phyloP scores from a whole-genome alignment of 2,797 vertebrate genomes.

The Xiphophorus birchmanni region DNA sequence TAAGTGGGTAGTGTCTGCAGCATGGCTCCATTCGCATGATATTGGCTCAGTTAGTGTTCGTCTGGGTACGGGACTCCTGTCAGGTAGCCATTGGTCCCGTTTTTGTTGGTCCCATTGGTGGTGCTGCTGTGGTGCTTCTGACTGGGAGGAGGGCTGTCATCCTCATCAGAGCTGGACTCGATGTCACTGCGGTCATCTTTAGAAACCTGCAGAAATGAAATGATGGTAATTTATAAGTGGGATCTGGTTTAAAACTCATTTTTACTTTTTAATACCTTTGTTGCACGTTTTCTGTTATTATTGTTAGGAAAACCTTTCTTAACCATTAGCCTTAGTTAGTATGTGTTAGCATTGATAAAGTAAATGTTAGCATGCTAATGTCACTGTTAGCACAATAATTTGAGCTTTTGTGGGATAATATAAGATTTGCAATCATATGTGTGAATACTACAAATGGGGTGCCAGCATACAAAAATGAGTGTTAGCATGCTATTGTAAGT shows the following conservation, averaged over 20 bases:
- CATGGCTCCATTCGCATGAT: slow-evolving; percentile 58
- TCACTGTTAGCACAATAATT: background rate
- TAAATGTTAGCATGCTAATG: background rate
- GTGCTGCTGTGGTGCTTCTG: slow-evolving; percentile 85
- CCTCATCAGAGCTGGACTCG: slow-evolving; percentile 97
- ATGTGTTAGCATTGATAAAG: background rate
- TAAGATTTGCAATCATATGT: too few relatives aligned
- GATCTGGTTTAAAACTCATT: too few relatives aligned
- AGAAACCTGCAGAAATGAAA: slow-evolving; percentile 82
- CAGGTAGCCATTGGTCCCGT: slow-evolving; percentile 94
- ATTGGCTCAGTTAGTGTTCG: slow-evolving; percentile 86
- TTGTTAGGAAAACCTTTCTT: too few relatives aligned
- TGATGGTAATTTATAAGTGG: too few relatives aligned
- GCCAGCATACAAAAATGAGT: too few relatives aligned
- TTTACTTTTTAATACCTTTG: too few relatives aligned
- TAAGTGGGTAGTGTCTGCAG: slow-evolving; percentile 66
- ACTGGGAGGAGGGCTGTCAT: slow-evolving; percentile 82
- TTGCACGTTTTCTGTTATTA: too few relatives aligned
- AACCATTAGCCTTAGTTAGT: too few relatives aligned
- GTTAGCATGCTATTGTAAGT: too few relatives aligned
- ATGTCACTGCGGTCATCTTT: slow-evolving; percentile 95
- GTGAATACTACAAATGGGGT: too few relatives aligned
- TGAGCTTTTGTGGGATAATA: background rate
- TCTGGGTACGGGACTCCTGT: slow-evolving; percentile 82
- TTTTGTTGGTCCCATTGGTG: slow-evolving; percentile 88